Evolutionary conservation across 2,113 vertebrate genomes (phyloP).

Genomic region (Pollimyrus isidori): DNA sequence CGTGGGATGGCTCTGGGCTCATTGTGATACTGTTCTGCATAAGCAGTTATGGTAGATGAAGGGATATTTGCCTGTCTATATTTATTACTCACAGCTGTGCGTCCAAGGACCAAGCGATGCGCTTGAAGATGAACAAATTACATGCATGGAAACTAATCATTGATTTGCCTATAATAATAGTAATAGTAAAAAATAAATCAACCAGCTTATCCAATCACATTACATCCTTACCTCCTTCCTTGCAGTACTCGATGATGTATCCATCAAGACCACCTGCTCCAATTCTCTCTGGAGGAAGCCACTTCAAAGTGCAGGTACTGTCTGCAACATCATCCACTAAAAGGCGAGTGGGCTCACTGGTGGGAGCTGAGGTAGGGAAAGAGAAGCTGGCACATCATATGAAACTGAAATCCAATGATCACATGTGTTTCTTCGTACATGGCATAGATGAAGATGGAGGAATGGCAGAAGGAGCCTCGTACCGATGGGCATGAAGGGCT

Average conservation of each 20-base stretch:
- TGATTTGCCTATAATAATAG: background rate
- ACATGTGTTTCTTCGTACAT: background rate
- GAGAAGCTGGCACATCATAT: background rate
- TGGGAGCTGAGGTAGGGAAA: conserved; percentile 60
- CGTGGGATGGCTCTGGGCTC: background rate
- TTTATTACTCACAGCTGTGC: background rate
- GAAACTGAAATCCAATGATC: background rate
- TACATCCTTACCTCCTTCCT: conserved; percentile 71
- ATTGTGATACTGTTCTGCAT: background rate
- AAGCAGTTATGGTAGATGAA: background rate
- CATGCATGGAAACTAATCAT: background rate
- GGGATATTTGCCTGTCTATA: background rate
- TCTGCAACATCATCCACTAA: conserved; percentile 73
- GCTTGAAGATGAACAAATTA: background rate
- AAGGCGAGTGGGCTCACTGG: conserved; percentile 72
- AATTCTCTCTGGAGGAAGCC: conserved; percentile 72
- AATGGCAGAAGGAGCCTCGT: background rate
- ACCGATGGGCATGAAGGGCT: conserved; percentile 70
- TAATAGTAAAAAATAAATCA: background rate
- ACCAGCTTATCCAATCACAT: background rate
- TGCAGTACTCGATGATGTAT: conserved; percentile 78
- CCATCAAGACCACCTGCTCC: conserved; percentile 82
- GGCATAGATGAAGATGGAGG: background rate
- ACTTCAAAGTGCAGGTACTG: conserved; percentile 74
- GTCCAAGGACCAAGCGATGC: background rate